Evolutionary conservation across 1,140 invertebrate species (phyloP), one percentile per base, ranked within the genome.

Genomic region (Pogonomyrmex barbatus): DNA sequence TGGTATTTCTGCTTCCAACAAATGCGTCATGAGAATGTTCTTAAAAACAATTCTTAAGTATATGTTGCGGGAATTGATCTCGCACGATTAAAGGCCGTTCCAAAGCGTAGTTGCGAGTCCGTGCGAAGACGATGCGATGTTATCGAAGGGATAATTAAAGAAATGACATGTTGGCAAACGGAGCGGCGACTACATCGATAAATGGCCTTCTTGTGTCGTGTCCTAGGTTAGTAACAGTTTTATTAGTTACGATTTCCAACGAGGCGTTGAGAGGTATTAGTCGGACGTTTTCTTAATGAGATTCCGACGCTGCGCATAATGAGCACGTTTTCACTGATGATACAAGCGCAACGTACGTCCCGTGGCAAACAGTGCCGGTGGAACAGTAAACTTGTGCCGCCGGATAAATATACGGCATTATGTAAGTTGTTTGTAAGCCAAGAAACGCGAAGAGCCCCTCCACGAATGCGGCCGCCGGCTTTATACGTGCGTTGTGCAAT

Each of bases 331-430:
- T 83, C 81, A 76, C 12, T 30, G 39, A 42, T 30, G 14, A 10
- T 47, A 54, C 42, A 36, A 36, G 42, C 24, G 75, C 47, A 63
- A 33, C 47, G 30, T 47, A 63, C 62, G 73, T 76, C 67, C 79
- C 60, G 10, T 10, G 52, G 33, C 47, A 24, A 60, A 50, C 88
- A 77, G 71, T 83, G 75, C 88, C 76, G 89, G 68, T 87, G 62
- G 89, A 89, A 85, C 89, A 87, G 89, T 91, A 91, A 91, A 91
- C 88, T 54, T 71, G 63, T 54, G 39, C 73, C 42, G 54, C 30
- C 56, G 89, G 90, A 92, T 92, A 92, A 92, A 92, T 92, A 92
- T 90, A 92, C 88, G 79, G 79, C 87, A 90, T 92, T 92, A 92
- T 91, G 82, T 92, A 92, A 92, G 89, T 91, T 91, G 92, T 91